phyloP scores from a whole-genome alignment of 2,113 vertebrate species.

The Amia ocellicauda region DNA sequence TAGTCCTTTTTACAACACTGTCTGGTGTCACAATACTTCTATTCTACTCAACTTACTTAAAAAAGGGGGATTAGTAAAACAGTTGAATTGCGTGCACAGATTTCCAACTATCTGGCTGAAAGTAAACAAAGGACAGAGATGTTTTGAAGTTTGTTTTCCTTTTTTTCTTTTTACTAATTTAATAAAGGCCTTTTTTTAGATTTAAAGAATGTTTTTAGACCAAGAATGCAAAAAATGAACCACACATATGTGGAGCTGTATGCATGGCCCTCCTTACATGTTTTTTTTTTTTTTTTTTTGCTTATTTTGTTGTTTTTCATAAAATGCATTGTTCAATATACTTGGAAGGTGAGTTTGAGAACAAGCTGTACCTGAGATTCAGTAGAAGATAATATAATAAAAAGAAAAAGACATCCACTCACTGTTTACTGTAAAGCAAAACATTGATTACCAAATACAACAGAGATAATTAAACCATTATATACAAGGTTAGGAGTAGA shows the following conservation, averaged over 20 bases:
- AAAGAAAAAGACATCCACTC: too few relatives aligned
- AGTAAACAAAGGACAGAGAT: conserved; percentile 74
- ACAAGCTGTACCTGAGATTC: too few relatives aligned
- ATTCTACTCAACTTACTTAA: conserved; percentile 90
- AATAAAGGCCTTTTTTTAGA: not conserved
- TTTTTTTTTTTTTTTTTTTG: too few relatives aligned
- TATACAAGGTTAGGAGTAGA: too few relatives aligned
- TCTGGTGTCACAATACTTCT: conserved; percentile 90
- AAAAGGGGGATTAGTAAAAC: conserved; percentile 91
- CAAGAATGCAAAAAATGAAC: too few relatives aligned
- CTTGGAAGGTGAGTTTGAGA: too few relatives aligned
- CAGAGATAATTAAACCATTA: too few relatives aligned
- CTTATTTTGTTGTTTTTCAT: too few relatives aligned
- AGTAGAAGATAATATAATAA: too few relatives aligned
- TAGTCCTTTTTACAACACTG: conserved; percentile 91
- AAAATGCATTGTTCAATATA: too few relatives aligned
- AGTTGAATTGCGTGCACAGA: conserved; percentile 89
- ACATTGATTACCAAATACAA: not conserved
- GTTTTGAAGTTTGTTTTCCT: conserved; percentile 84
- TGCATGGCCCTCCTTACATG: too few relatives aligned
- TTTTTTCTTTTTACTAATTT: conserved; percentile 76
- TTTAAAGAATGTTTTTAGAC: not conserved
- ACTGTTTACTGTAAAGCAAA: not conserved
- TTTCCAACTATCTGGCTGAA: conserved; percentile 85
- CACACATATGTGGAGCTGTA: too few relatives aligned